Conservation (phyloP, 2,797 vertebrate genomes). For the Sebastolobus altivelis region DNA sequence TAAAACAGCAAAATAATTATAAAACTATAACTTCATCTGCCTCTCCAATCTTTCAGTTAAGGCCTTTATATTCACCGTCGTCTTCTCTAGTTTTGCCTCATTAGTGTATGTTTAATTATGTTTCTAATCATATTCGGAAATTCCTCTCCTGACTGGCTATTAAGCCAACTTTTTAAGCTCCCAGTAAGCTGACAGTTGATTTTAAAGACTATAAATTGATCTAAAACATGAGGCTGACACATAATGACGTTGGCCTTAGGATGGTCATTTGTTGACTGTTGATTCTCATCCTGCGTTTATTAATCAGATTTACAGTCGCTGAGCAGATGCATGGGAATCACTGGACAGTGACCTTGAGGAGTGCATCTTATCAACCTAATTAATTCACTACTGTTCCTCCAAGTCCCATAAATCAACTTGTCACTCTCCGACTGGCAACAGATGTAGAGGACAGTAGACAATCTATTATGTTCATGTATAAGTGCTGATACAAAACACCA, state of each 20-base stretch:
- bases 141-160: background rate
- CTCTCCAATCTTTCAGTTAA: background rate
- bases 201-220: slow-evolving; percentile 19
- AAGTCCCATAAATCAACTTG: slow-evolving; percentile 78
- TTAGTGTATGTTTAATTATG: slow-evolving; percentile 12
- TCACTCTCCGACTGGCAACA: slow-evolving; percentile 64
- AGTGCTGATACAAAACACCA: slow-evolving; percentile 62
- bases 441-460: slow-evolving; percentile 64
- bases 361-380: slow-evolving; percentile 69
- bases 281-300: slow-evolving; percentile 25
- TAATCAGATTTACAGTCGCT: slow-evolving; percentile 48
- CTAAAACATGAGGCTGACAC: slow-evolving; percentile 13
- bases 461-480: slow-evolving; percentile 64
- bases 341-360: slow-evolving; percentile 72
- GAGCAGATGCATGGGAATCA: slow-evolving; percentile 42
- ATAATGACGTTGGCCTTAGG: slow-evolving; percentile 17
- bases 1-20: background rate
- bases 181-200: background rate
- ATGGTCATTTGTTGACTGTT: slow-evolving; percentile 29
- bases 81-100: background rate
- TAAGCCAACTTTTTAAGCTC: background rate
- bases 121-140: background rate
- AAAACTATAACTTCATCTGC: background rate
- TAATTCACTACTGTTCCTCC: slow-evolving; percentile 70
- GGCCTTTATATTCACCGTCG: background rate